phyloP scores from a whole-genome alignment of 2,113 vertebrate genomes.

The Nannospalax galili region DNA sequence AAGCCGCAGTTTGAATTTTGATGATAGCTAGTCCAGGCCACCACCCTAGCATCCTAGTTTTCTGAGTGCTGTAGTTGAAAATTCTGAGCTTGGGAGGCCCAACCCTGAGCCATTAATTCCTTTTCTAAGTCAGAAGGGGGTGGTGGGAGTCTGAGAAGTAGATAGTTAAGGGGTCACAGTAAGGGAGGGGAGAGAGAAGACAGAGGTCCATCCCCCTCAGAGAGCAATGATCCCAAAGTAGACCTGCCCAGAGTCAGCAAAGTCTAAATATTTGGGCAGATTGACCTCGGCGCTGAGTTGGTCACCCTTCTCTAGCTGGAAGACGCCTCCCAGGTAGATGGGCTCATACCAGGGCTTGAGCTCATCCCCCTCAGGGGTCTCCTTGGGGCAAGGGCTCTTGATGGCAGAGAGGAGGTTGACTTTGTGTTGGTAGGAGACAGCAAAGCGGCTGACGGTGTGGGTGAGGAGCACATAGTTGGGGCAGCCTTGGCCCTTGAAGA shows the following conservation, averaged over 20 bases:
- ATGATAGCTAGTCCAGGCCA: not conserved
- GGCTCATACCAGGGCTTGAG: constrained; percentile 79
- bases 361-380: not conserved
- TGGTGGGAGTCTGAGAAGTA: not conserved
- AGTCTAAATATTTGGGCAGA: constrained; percentile 42
- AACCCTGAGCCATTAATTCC: not conserved
- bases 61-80: not conserved
- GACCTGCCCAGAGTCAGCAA: constrained; percentile 50
- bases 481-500: constrained; percentile 78
- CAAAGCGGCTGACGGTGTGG: constrained; percentile 67
- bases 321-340: constrained; percentile 83
- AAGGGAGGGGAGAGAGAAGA: not conserved
- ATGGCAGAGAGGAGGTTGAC: constrained; percentile 78
- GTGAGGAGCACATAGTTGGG: constrained; percentile 66
- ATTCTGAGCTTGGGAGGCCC: not conserved
- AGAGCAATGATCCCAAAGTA: constrained; percentile 84
- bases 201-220: not conserved
- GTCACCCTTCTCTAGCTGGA: constrained; percentile 78
- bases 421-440: not conserved
- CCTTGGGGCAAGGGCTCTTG: constrained; percentile 80
- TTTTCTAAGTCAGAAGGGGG: constrained; percentile 32
- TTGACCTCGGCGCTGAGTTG: constrained; percentile 73
- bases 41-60: not conserved
- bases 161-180: not conserved
- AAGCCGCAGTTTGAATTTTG: not conserved